Evolutionary conservation across 2,888 invertebrate genomes (phyloP), one percentile per base, ranked within the genome.

Genomic region (Pollenia griseotomentosa): DNA sequence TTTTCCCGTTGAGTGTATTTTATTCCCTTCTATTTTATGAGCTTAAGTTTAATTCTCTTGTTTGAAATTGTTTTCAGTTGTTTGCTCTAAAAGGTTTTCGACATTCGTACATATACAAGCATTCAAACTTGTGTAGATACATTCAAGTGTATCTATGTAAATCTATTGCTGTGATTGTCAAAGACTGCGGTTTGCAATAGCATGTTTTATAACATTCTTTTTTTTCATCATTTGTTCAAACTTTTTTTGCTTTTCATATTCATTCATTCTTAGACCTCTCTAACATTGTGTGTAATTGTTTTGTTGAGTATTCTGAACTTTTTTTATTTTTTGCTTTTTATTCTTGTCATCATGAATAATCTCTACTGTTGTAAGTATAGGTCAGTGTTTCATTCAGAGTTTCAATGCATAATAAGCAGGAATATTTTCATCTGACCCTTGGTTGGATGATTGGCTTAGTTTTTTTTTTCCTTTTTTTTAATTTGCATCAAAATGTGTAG

Each of bases 381-480:
- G 85, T 85, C 85, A 85, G 82, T 77, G 48, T 82, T 82, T 81
- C 66, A 84, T 73, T 73, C 66, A 84, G 48, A 65, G 42, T 74
- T 78, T 78, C 12, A 66, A 44, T 53, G 63, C 23, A 74, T 79
- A 73, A 78, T 57, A 73, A 83, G 78, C 78, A 73, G 57, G 61
- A 79, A 74, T 74, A 74, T 71, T 33, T 78, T 73, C 73, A 66
- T 79, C 73, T 84, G 79, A 84, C 84, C 79, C 79, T 74, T 84
- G 51, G 71, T 73, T 65, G 33, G 51, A 68, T 68, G 61, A 77
- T 68, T 83, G 68, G 14, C 33, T 61, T n/a, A 40, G 16, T 59
- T 33, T 68, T 63, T 44, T 51, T 16, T 33, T 63, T 40, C 10
- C n/a, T 57, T 71, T 33, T 78, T 78, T 53, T 59, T 48, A 66